Conservation (phyloP, 2,113 vertebrate species). For the Sphyrna mokarran region DNA sequence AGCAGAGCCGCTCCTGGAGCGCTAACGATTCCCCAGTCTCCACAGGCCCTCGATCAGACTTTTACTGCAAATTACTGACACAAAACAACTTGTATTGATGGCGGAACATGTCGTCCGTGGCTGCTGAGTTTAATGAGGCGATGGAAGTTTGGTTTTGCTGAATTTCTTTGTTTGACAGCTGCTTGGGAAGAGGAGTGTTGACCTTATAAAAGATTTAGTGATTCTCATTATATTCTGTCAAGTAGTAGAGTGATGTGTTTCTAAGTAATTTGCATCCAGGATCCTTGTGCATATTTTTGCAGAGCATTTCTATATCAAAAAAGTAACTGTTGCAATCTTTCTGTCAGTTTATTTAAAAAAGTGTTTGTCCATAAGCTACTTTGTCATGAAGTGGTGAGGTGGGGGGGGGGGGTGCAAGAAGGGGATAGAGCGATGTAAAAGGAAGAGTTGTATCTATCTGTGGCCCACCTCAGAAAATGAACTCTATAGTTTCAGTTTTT, state of each 20-base stretch:
- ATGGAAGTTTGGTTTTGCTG: constrained; percentile 96
- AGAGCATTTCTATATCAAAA: constrained; percentile 34
- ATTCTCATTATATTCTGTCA: constrained; percentile 99
- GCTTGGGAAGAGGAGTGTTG: constrained; percentile 93
- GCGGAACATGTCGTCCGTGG: constrained; percentile 68
- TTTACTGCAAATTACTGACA: constrained; percentile 93
- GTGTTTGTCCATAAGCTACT: constrained; percentile 28
- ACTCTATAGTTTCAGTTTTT: constrained; percentile 3
- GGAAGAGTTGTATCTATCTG: not conserved
- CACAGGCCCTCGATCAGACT: constrained; percentile 60
- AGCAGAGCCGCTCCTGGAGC: constrained; percentile 79
- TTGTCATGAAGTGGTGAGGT: not conserved
- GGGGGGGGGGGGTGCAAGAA: not conserved
- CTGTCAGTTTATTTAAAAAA: constrained; percentile 9
- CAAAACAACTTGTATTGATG: constrained; percentile 81
- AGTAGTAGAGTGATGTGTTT: constrained; percentile 83
- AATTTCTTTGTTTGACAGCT: constrained; percentile 99
- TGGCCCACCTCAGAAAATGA: not conserved
- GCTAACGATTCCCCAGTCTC: constrained; percentile 82
- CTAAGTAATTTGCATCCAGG: constrained; percentile 85
- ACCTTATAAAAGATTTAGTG: constrained; percentile 99
- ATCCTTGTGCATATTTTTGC: constrained; percentile 35
- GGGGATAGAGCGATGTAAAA: not conserved
- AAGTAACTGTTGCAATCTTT: constrained; percentile 35
- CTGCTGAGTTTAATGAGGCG: constrained; percentile 99